These are phyloP conservation scores for Bovichtus variegatus DNA, from an alignment of 2,797 vertebrate genomes.

Conservation along the genomic window DNA sequence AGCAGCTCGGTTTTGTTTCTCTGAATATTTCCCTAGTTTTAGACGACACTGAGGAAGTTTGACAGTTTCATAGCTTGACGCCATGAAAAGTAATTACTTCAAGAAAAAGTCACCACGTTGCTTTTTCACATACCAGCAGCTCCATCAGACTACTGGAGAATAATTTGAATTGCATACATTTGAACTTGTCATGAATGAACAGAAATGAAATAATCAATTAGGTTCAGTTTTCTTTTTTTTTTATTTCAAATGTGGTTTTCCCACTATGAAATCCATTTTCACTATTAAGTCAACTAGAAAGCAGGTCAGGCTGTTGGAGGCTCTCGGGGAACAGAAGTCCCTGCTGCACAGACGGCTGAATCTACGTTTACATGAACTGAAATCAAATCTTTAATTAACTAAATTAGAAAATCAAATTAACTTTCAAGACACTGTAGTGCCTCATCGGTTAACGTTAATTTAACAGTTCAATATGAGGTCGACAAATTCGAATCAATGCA, in stretches of 20 bases:
- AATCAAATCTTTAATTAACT: slow-evolving; percentile 26
- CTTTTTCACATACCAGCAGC: neutral
- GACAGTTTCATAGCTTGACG: neutral
- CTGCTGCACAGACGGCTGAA: slow-evolving; percentile 4
- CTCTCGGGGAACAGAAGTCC: slow-evolving; percentile 26
- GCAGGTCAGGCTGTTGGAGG: slow-evolving; percentile 1
- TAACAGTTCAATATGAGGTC: slow-evolving; percentile 25
- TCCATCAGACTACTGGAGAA: neutral
- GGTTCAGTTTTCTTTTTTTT: neutral
- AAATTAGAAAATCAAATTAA: slow-evolving; percentile 29
- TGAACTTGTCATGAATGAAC: neutral
- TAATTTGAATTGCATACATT: neutral
- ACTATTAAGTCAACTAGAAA: slow-evolving; percentile 11
- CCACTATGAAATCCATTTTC: slow-evolving; percentile 13
- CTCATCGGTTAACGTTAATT: slow-evolving; percentile 25
- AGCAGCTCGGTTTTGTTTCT: slow-evolving; percentile 11
- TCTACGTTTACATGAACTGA: slow-evolving; percentile 23
- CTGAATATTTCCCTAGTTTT: neutral
- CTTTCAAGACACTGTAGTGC: slow-evolving; percentile 3
- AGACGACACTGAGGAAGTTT: neutral
- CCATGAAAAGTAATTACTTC: neutral
- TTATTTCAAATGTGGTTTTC: slow-evolving; percentile 11
- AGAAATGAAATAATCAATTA: neutral
- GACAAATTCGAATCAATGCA: slow-evolving; percentile 43
- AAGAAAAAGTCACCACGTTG: neutral